Base-by-base conservation (phyloP, 2,113 vertebrate genomes). In the Tretioscincus oriximinensis region DNA sequence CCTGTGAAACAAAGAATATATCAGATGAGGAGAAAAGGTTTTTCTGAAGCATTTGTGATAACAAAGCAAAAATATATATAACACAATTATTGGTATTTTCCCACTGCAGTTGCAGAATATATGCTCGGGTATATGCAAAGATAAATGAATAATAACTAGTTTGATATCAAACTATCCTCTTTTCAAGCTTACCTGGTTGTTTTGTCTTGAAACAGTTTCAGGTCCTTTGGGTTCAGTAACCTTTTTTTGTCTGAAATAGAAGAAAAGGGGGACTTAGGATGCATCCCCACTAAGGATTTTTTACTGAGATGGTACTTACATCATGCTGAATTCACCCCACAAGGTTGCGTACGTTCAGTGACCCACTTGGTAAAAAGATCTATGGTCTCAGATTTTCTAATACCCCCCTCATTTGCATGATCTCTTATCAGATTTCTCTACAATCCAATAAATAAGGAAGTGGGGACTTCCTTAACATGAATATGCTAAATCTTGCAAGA, bases 1-100 rank as follows among this genome's bases (percentile, higher is more conserved):
- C 89, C 91, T 93, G 82, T 1, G 88, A 92, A 91, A 89, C 78
- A 89, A 89, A 88, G 14, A 69, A 20, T 28, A 85, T 76, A 74
- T 76, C 22, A 6, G 70, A 65, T 90, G 76, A 89, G 75, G 80
- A 51, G 28, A 73, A 63, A 54, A 31, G 76, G 22, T 11, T 67
- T 83, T 61, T 35, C 18, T n/a, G 1, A 64, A 72, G 51, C 9
- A 67, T 78, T 14, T 60, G 81, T 24, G 66, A 77, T 47, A 51
- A 65, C 77, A 0, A 1, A 70, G 1, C 80, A 49, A 21, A 5
- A 22, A n/a, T 76, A 11, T 5, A n/a, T 76, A 11, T 5, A 69
- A 41, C 8, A 49, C 41, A 47, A 21, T 28, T 4, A 22, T 35
- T 65, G 29, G 35, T 12, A 18, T n/a, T 68, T 31, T 73, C 35